Evolutionary conservation across 2,113 vertebrate species (phyloP), one percentile per base, ranked within the genome.

Genomic region (Platanista minor): DNA sequence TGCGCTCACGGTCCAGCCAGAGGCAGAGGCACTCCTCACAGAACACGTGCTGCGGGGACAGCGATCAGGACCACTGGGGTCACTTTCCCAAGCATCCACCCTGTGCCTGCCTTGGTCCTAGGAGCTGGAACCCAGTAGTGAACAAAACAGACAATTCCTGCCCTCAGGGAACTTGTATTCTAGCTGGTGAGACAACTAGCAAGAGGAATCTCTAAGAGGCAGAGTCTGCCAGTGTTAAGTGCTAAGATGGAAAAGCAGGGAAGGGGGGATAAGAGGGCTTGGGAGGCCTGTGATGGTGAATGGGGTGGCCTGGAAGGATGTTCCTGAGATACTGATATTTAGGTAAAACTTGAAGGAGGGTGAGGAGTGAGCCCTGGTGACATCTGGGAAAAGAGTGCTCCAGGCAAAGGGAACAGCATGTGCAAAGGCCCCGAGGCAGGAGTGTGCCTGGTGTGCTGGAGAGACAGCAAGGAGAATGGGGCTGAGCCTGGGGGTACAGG

Each of bases 11-110:
- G 97, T 99, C 99, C 67, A 99, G 99, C 99, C 99, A 99, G 91
- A 99, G 98, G 94, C 99, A 99, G 97, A 99, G 98, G 96, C 99
- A 99, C 77, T 99, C 99, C 94, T 99, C 99, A 8, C 99, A 99
- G 98, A 99, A 99, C 91, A 99, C 99, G 1, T 99, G 99, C 99
- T 99, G 97, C 1, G 54, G 95, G 90, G 88, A 92, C 72, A 98
- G 93, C 31, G 0, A 7, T 2, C 57, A 59, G 4, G 0, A 0
- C 0, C n/a, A 0, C 39, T 12, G 33, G 59, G 8, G 13, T 31
- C 43, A 6, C 9, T 49, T 61, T 10, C 25, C n/a, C 1, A 21
- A 23, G 72, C 0, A 0, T 9, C 67, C 21, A 2, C 69, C 2
- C 15, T 1, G 1, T 13, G 14, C 33, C 33, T 1, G 4, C 49